phyloP scores from a whole-genome alignment of 2,113 vertebrate species.

The Heterochromis multidens region DNA sequence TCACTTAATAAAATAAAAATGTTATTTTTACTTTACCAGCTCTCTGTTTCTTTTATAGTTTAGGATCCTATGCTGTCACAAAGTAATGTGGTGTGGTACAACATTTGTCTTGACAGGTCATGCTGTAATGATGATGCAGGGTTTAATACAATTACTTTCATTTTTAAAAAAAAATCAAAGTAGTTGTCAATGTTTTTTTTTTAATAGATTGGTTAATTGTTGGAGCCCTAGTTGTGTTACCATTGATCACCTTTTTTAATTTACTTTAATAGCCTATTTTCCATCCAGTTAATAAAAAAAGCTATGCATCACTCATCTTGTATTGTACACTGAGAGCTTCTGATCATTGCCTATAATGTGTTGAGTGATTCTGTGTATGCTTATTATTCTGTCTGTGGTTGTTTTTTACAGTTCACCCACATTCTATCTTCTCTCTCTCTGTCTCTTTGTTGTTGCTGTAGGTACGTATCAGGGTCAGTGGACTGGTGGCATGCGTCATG shows the following conservation, averaged over 20 bases:
- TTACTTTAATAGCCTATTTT: no score
- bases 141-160: neutral
- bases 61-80: neutral
- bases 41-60: neutral
- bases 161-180: no score
- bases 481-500: constrained; percentile 97
- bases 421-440: neutral
- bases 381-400: neutral
- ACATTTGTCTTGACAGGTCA: neutral
- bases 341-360: no score
- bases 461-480: constrained; percentile 99
- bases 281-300: no score
- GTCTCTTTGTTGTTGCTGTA: constrained; percentile 46
- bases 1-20: neutral
- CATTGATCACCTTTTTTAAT: no score
- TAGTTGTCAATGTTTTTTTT: no score
- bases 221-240: no score
- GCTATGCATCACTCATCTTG: no score
- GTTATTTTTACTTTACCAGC: neutral
- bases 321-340: no score
- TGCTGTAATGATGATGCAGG: neutral
- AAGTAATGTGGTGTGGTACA: neutral
- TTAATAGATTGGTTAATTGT: no score
- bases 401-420: neutral
- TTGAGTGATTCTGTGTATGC: no score